A percentile compares a stretch with the other conserved stretches of the same genome.
Conservation (phyloP, 2,113 vertebrate species). For the Plestiodon gilberti region DNA sequence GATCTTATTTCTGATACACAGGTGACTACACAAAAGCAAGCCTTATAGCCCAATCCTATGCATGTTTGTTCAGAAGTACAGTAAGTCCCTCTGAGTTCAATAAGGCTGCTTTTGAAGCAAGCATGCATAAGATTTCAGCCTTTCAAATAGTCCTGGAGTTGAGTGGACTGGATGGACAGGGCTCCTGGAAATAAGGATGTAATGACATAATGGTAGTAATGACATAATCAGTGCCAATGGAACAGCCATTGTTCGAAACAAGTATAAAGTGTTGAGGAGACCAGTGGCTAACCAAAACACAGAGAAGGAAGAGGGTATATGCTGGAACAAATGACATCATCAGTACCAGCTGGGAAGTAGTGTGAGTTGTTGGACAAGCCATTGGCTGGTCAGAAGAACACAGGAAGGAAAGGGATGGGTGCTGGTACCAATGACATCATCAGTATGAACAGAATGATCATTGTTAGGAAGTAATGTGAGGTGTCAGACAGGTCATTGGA, state of each 20-base stretch:
- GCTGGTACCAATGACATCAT: slow-evolving; percentile 15
- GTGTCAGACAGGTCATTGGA: slow-evolving; percentile 4
- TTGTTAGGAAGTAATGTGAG: slow-evolving; percentile 12
- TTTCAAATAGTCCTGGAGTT: background rate
- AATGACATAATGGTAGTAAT: background rate
- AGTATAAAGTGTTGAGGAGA: background rate
- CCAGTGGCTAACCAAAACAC: background rate
- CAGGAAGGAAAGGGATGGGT: slow-evolving; percentile 31
- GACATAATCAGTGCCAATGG: background rate
- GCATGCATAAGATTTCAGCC: background rate
- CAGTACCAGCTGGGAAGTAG: background rate
- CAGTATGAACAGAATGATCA: slow-evolving; percentile 6
- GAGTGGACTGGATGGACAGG: background rate
- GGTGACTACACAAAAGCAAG: background rate
- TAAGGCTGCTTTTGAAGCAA: background rate
- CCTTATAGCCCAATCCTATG: background rate
- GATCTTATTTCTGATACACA: background rate
- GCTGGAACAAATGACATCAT: slow-evolving; percentile 18
- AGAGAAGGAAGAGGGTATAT: background rate
- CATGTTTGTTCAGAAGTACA: background rate
- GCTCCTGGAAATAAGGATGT: background rate
- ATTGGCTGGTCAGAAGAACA: slow-evolving; percentile 26
- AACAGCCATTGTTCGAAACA: background rate
- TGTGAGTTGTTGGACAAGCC: background rate
- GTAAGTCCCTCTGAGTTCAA: background rate